Conservation (phyloP, 2,797 vertebrate genomes). For the Poecilia velifera region DNA sequence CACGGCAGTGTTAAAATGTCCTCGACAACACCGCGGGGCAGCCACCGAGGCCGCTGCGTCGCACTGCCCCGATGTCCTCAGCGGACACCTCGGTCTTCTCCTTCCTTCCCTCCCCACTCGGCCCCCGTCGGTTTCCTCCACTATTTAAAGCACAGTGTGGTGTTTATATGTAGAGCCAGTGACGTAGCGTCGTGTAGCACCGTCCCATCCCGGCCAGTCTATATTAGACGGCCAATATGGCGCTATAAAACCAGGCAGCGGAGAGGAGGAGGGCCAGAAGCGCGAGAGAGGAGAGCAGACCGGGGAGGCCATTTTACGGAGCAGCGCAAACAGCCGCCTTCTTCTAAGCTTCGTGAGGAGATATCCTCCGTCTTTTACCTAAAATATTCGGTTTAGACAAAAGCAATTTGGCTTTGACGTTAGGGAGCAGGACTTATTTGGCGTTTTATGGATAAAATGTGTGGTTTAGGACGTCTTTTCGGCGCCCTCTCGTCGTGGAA, state of each 20-base stretch:
- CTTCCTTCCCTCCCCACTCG: conserved; percentile 45
- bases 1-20: not conserved
- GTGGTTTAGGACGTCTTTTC: conserved; percentile 49
- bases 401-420: conserved; percentile 3
- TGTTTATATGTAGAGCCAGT: conserved; percentile 95
- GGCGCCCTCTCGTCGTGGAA: conserved; percentile 60
- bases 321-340: conserved; percentile 47
- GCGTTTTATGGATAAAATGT: conserved; percentile 43
- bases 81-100: conserved; percentile 65
- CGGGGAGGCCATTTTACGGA: conserved; percentile 80
- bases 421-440: conserved; percentile 28
- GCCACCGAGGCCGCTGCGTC: conserved; percentile 3
- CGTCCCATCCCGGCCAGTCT: conserved; percentile 97
- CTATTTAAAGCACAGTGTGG: conserved; percentile 94
- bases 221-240: conserved; percentile 99
- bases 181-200: conserved; percentile 96
- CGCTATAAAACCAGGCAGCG: conserved; percentile 94
- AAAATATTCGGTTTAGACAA: conserved; percentile 15
- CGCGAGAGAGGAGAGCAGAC: conserved; percentile 76
- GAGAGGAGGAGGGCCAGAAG: conserved; percentile 92
- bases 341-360: conserved; percentile 16
- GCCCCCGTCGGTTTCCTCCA: conserved; percentile 80
- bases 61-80: conserved; percentile 73
- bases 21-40: not conserved
- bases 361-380: conserved; percentile 33